Evolutionary conservation across 2,113 vertebrate genomes (phyloP).

Genomic region (Varanus komodoensis): DNA sequence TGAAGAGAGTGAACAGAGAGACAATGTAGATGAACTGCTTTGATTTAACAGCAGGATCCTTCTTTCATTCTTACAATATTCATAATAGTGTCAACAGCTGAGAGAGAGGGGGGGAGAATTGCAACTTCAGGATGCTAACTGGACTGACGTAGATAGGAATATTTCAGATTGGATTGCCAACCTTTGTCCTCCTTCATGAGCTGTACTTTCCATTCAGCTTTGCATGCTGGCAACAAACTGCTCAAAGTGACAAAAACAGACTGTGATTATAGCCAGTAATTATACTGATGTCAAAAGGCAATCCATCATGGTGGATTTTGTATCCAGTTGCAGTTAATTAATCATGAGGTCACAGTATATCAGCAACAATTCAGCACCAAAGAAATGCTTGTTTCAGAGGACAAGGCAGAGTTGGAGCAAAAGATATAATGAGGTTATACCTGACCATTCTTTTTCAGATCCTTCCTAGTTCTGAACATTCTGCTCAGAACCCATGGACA

Average conservation of each 20-base stretch:
- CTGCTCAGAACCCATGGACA: slow-evolving; percentile 37
- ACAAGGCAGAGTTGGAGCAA: slow-evolving; percentile 60
- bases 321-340: slow-evolving; percentile 71
- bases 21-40: neutral
- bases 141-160: neutral
- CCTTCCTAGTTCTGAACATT: slow-evolving; percentile 12
- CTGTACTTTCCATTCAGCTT: slow-evolving; percentile 49
- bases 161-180: slow-evolving; percentile 30
- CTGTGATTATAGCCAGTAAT: slow-evolving; percentile 69
- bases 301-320: slow-evolving; percentile 72
- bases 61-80: neutral
- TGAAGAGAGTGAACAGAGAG: neutral
- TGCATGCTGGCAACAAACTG: slow-evolving; percentile 46
- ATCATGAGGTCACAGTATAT: slow-evolving; percentile 62
- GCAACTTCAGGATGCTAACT: neutral
- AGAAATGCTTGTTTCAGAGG: slow-evolving; percentile 78
- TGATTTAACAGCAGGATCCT: neutral
- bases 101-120: neutral
- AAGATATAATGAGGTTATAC: slow-evolving; percentile 69
- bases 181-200: slow-evolving; percentile 39
- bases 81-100: neutral
- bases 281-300: slow-evolving; percentile 62
- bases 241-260: slow-evolving; percentile 53
- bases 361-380: slow-evolving; percentile 56
- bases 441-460: slow-evolving; percentile 58